Percentiles rank a stretch among this genome's conserved stretches.
Conservation (phyloP, 2,888 invertebrate species). For the Anarsia innoxiella region DNA sequence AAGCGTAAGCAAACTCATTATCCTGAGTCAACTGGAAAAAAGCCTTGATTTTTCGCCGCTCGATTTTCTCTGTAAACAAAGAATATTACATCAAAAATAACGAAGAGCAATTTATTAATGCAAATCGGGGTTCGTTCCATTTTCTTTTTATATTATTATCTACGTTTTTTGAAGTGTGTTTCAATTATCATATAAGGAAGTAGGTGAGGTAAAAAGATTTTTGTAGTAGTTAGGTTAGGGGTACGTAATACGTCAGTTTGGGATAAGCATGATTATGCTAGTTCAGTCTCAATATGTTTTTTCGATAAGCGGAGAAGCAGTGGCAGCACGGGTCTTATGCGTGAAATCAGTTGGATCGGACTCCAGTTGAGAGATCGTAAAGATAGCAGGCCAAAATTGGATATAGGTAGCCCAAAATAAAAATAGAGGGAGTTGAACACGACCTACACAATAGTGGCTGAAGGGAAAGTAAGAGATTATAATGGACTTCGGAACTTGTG, state of each 20-base stretch:
- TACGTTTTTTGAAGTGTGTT: not conserved
- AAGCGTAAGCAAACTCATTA: constrained; percentile 47
- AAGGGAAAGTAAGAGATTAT: not conserved
- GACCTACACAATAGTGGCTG: not conserved
- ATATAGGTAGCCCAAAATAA: no score
- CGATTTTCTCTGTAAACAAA: constrained; percentile 43
- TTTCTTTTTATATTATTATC: not conserved
- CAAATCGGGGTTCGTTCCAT: no score
- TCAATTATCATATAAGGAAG: not conserved
- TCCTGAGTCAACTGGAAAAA: constrained; percentile 51
- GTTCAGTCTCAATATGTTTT: no score
- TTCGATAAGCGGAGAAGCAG: no score
- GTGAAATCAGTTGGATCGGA: no score
- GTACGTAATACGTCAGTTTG: not conserved
- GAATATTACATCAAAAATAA: not conserved
- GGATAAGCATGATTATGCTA: no score
- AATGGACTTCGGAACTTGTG: not conserved
- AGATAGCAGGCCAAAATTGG: no score
- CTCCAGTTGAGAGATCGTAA: no score
- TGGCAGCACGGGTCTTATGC: no score
- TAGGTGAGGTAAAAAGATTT: not conserved
- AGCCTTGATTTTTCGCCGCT: constrained; percentile 51
- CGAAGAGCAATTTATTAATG: no score
- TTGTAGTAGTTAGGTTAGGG: not conserved
- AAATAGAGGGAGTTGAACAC: no score